phyloP scores from a whole-genome alignment of 2,113 vertebrate species.

The Coptodon rendalli region DNA sequence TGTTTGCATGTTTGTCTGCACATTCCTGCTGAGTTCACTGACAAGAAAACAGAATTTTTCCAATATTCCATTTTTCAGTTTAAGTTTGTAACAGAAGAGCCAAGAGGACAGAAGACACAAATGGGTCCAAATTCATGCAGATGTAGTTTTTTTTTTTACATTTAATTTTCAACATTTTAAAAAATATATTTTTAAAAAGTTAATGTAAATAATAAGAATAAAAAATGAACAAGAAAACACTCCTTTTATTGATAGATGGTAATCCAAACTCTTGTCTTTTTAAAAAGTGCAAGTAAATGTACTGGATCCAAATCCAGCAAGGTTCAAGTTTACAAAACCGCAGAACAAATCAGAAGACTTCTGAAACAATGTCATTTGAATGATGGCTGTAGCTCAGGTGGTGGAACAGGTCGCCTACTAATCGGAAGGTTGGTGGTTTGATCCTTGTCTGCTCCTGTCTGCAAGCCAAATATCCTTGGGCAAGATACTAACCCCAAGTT shows the following conservation, averaged over 20 bases:
- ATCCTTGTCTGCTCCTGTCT: neutral
- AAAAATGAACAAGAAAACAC: neutral
- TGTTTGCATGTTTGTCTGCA: neutral
- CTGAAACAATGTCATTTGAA: neutral
- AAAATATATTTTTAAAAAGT: neutral
- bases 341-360: neutral
- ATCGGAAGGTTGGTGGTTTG: neutral
- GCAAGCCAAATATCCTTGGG: neutral
- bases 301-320: neutral
- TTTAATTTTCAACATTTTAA: neutral
- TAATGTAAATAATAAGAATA: neutral
- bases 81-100: neutral
- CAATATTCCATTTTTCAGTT: neutral
- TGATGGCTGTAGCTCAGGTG: neutral
- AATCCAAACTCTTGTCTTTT: neutral
- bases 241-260: neutral
- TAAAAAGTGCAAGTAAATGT: neutral
- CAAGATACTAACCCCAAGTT: neutral
- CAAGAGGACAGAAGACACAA: neutral
- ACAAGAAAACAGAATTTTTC: neutral
- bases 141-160: neutral
- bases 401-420: neutral
- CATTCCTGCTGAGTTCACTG: neutral
- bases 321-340: neutral
- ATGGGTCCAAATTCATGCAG: neutral